These are phyloP conservation scores for Myodes glareolus DNA, from an alignment of 2,113 vertebrate genomes.

Conservation along the genomic window DNA sequence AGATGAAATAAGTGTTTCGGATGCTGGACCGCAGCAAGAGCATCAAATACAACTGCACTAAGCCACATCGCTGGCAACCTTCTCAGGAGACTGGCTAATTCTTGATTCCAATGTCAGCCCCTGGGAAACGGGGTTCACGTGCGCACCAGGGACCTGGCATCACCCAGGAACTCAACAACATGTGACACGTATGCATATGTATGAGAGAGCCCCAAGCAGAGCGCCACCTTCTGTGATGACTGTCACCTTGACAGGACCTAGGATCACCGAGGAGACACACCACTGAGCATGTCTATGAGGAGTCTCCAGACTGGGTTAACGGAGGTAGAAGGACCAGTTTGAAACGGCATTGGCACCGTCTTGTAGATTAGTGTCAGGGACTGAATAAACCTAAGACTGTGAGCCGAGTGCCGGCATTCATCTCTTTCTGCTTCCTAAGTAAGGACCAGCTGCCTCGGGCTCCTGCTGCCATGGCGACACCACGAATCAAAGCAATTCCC, in stretches of 20 bases:
- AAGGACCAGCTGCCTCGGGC: neutral
- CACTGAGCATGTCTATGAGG: neutral
- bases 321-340: too few relatives aligned
- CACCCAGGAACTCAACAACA: neutral
- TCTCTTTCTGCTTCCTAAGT: neutral
- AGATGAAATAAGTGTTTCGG: neutral
- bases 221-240: neutral
- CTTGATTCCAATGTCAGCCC: neutral
- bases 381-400: too few relatives aligned
- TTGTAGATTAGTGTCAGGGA: neutral
- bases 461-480: neutral
- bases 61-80: neutral
- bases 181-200: rapidly evolving
- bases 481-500: neutral
- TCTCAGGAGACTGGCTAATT: neutral
- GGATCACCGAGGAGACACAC: neutral
- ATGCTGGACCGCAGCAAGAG: neutral
- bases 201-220: neutral
- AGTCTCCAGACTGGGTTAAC: neutral
- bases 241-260: neutral
- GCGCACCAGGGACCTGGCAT: neutral
- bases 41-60: neutral
- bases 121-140: neutral
- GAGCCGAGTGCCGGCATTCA: too few relatives aligned
- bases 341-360: neutral